Percentiles rank a stretch among this genome's conserved stretches.
Conservation (phyloP, 1,140 invertebrate genomes). For the Heterodera carotae region DNA sequence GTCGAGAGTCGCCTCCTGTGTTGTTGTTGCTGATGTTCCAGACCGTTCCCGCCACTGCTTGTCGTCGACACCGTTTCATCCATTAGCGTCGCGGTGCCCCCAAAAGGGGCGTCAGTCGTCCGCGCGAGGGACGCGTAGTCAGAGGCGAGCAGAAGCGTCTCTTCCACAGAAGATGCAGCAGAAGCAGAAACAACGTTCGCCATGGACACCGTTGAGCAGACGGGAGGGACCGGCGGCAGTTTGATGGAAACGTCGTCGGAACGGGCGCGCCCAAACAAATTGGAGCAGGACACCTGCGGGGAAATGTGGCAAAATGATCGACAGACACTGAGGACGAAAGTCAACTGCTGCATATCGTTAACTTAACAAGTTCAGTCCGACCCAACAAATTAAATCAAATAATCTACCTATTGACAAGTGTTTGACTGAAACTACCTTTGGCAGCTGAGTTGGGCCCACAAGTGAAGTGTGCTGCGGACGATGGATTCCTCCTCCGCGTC, state of each 20-base stretch:
- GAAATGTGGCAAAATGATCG: too few species aligned
- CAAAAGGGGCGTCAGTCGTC: not conserved
- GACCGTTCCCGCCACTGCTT: not conserved
- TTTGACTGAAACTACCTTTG: not conserved
- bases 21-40: conserved; percentile 22
- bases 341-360: too few species aligned
- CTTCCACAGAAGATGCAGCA: not conserved
- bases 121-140: not conserved
- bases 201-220: conserved; percentile 24
- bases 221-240: conserved; percentile 12
- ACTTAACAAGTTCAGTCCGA: too few species aligned
- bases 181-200: not conserved
- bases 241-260: conserved; percentile 16
- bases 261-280: not conserved
- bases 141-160: not conserved
- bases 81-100: not conserved
- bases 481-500: not conserved
- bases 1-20: conserved; percentile 4
- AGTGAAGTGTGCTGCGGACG: not conserved
- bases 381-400: too few species aligned
- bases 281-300: too few species aligned
- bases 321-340: too few species aligned
- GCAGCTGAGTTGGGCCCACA: not conserved
- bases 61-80: not conserved
- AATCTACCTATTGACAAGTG: not conserved